phyloP scores from a whole-genome alignment of 2,797 vertebrate species.

The Ptychadena robeensis region DNA sequence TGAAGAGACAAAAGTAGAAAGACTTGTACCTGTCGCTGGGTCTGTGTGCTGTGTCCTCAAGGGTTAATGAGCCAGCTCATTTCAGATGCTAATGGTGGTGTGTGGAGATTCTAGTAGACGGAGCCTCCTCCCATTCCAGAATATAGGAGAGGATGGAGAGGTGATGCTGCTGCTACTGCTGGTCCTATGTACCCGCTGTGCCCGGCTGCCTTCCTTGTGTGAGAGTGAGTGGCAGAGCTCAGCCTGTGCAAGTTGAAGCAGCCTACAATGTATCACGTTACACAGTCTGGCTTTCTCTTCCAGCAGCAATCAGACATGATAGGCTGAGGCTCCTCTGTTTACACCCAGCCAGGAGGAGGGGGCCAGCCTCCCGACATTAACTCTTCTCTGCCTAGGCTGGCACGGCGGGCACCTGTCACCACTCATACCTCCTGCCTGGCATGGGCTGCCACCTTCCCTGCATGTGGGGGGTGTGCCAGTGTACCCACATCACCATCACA shows the following conservation, averaged over 20 bases:
- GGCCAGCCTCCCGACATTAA: slow-evolving; percentile 71
- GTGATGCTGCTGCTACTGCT: slow-evolving; percentile 46
- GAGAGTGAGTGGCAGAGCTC: slow-evolving; percentile 76
- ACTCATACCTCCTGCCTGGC: background rate
- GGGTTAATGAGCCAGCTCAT: slow-evolving; percentile 77
- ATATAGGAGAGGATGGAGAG: slow-evolving; percentile 60
- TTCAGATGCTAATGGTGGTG: slow-evolving; percentile 71
- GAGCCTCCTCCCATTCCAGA: slow-evolving; percentile 70
- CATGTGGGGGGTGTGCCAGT: too few relatives aligned
- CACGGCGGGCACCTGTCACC: slow-evolving; percentile 4
- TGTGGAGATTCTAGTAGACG: slow-evolving; percentile 66
- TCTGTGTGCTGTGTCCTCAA: slow-evolving; percentile 67
- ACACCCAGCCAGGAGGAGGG: slow-evolving; percentile 72
- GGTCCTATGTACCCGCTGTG: slow-evolving; percentile 64
- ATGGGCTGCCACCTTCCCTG: too few relatives aligned
- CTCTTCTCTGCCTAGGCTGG: slow-evolving; percentile 65
- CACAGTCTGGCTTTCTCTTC: slow-evolving; percentile 78
- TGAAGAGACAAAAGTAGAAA: slow-evolving; percentile 70
- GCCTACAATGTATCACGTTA: slow-evolving; percentile 84
- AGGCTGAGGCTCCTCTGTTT: slow-evolving; percentile 84
- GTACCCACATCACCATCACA: slow-evolving; percentile 35
- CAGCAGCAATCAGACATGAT: slow-evolving; percentile 82
- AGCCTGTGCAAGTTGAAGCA: slow-evolving; percentile 77
- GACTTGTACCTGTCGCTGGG: slow-evolving; percentile 68
- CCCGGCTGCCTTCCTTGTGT: slow-evolving; percentile 71